These are phyloP conservation scores for Euleptes europaea DNA, from an alignment of 2,113 vertebrate species.

Conservation along the genomic window DNA sequence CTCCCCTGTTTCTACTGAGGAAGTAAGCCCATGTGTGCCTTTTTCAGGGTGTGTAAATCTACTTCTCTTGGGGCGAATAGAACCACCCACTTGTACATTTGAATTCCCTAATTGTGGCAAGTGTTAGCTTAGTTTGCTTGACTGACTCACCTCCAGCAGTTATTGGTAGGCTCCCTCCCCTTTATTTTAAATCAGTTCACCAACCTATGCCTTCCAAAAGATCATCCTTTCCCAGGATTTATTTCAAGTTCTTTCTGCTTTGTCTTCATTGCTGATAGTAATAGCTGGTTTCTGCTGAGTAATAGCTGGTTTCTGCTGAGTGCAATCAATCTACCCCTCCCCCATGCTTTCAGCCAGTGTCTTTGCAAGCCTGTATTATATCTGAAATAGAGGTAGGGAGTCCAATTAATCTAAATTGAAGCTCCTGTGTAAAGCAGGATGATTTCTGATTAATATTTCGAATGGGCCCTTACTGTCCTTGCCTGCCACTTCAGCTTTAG, in stretches of 20 bases:
- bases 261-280: neutral
- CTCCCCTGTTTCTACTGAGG: neutral
- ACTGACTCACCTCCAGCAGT: neutral
- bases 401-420: neutral
- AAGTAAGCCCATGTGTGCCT: neutral
- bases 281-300: too few species aligned
- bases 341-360: neutral
- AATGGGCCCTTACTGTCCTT: neutral
- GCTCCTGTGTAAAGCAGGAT: neutral
- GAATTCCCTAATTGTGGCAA: neutral
- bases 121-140: neutral
- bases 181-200: neutral
- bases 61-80: neutral
- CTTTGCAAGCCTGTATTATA: neutral
- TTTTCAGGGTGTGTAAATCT: neutral
- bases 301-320: neutral
- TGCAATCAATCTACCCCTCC: too few species aligned
- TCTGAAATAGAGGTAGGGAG: neutral
- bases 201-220: neutral
- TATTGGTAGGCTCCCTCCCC: neutral
- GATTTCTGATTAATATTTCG: neutral
- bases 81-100: neutral
- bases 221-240: neutral
- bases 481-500: neutral
- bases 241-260: neutral